These are phyloP conservation scores for Oikopleura albicans DNA, from an alignment of 23 tunicate species.

Conservation along the genomic window DNA sequence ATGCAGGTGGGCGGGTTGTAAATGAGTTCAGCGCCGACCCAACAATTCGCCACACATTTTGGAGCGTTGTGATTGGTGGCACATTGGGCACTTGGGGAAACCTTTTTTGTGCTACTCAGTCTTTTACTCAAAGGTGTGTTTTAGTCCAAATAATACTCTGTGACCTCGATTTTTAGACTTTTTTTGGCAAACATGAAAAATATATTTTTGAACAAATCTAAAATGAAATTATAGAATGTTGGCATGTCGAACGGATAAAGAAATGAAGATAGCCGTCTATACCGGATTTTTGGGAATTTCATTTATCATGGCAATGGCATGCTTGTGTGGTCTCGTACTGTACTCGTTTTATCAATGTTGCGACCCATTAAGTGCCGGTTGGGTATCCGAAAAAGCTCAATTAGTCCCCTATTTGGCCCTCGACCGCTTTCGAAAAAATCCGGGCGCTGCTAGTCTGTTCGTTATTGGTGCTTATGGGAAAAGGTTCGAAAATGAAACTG, in stretches of 20 bases:
- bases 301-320: conserved; percentile 19
- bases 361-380: conserved; percentile 27
- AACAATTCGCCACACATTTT: not conserved
- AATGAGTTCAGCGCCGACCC: not conserved
- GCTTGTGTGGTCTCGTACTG: conserved; percentile 24
- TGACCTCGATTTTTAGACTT: no score
- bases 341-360: conserved; percentile 29
- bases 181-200: no score
- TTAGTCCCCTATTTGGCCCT: conserved; percentile 33
- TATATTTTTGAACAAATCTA: no score
- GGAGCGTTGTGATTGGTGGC: not conserved
- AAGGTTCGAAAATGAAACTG: no score
- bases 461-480: conserved; percentile 27
- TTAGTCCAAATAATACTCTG: no score
- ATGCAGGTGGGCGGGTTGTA: not conserved
- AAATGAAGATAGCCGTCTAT: conserved; percentile 21
- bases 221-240: no score
- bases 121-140: not conserved
- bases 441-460: conserved; percentile 28
- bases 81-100: conserved; percentile 14
- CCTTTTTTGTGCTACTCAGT: not conserved
- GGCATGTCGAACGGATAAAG: not conserved
- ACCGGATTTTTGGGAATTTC: conserved; percentile 25
- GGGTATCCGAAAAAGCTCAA: conserved; percentile 30
- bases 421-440: conserved; percentile 22